phyloP scores from a whole-genome alignment of 2,113 vertebrate species.

The Azemiops feae region DNA sequence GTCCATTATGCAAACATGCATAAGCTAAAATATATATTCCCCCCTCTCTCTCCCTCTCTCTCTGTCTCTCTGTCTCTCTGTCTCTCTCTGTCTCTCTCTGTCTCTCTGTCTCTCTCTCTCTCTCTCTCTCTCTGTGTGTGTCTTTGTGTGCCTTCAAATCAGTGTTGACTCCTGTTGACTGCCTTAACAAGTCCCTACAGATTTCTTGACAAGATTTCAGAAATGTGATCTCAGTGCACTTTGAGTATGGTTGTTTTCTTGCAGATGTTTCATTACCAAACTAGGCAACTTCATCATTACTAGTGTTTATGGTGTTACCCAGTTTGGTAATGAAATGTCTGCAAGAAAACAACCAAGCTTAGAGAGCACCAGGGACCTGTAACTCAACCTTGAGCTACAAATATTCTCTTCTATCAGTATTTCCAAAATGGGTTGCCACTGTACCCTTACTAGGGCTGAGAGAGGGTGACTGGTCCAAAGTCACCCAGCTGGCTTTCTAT shows the following conservation, averaged over 20 bases:
- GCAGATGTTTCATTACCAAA: not conserved
- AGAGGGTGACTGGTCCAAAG: not conserved
- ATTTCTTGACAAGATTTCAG: not conserved
- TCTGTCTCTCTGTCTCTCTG: too few relatives aligned
- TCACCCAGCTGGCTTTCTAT: not conserved
- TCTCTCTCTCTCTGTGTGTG: not conserved
- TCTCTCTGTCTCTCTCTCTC: too few relatives aligned
- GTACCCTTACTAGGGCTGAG: not conserved
- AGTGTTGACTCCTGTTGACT: not conserved
- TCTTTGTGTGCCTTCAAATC: not conserved
- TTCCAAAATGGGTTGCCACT: not conserved
- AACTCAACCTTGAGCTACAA: not conserved
- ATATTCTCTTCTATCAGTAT: not conserved
- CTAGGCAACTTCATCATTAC: not conserved
- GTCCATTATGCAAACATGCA: not conserved
- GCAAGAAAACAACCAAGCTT: not conserved
- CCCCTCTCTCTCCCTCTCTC: too few relatives aligned
- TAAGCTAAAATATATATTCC: not conserved
- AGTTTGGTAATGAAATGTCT: not conserved
- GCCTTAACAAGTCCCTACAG: not conserved
- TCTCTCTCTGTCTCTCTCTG: not conserved
- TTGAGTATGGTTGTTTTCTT: not conserved
- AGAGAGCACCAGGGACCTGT: not conserved
- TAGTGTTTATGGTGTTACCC: not conserved
- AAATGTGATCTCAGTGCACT: not conserved